These are phyloP conservation scores for Leptogaster cylindrica DNA, from an alignment of 2,888 invertebrate genomes.

Conservation along the genomic window DNA sequence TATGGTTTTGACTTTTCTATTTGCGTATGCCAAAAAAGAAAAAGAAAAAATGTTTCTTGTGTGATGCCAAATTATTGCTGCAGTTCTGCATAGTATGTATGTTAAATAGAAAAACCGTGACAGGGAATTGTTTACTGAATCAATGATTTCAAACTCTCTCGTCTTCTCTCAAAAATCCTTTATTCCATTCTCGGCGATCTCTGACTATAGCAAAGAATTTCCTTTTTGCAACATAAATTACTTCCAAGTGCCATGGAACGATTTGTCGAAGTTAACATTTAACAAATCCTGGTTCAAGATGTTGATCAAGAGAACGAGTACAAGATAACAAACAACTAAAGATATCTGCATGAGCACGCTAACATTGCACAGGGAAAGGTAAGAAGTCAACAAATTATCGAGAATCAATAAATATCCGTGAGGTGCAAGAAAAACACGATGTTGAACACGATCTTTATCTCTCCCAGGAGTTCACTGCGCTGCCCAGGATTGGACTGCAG, in stretches of 20 bases:
- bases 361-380: conserved; percentile 35
- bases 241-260: not conserved
- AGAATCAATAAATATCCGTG: conserved; percentile 61
- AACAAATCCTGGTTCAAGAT: conserved; percentile 1
- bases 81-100: no score
- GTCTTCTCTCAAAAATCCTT: no score
- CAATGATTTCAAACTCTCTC: no score
- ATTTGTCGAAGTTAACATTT: conserved; percentile 6
- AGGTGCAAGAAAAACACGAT: conserved; percentile 61
- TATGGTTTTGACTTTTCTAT: not conserved
- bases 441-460: conserved; percentile 63
- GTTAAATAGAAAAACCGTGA: no score
- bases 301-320: conserved; percentile 12
- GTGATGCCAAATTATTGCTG: no score
- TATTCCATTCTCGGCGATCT: no score
- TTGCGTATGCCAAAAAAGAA: not conserved
- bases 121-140: no score
- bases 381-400: conserved; percentile 59
- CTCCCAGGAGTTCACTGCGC: conserved; percentile 46
- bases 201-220: no score
- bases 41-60: no score
- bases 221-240: no score
- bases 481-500: conserved; percentile 18
- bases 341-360: conserved; percentile 10
- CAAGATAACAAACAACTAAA: conserved; percentile 25